These are phyloP conservation scores for Teleogryllus occipitalis DNA, from an alignment of 1,140 invertebrate species.

Conservation along the genomic window DNA sequence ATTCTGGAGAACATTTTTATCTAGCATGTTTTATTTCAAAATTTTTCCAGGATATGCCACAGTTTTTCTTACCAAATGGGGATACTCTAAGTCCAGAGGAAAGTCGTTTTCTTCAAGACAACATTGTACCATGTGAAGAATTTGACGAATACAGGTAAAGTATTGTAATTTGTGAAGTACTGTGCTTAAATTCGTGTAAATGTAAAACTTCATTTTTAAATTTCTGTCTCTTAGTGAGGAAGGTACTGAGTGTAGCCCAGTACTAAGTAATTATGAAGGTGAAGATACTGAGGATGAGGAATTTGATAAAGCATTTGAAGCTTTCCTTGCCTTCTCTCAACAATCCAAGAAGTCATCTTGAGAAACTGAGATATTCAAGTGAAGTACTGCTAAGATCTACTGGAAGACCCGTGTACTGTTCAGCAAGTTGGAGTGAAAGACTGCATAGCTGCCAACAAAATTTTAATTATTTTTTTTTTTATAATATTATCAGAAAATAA, in stretches of 20 bases:
- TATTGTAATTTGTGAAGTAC: neutral
- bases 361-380: neutral
- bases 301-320: slow-evolving; percentile 1
- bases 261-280: neutral
- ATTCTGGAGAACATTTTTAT: neutral
- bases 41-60: neutral
- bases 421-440: neutral
- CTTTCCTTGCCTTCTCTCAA: neutral
- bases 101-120: neutral
- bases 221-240: neutral
- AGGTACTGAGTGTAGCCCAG: neutral
- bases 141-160: neutral
- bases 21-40: neutral
- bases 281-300: neutral
- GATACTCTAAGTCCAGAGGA: neutral
- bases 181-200: neutral
- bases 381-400: neutral
- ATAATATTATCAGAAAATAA: neutral
- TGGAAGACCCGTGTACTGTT: neutral
- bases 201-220: neutral
- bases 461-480: neutral
- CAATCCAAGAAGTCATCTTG: neutral
- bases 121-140: neutral
- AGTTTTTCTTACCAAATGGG: neutral
- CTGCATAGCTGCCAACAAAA: neutral